A percentile compares a stretch with the other conserved stretches of the same genome.
phyloP scores from a whole-genome alignment of 2,113 vertebrate genomes.

The Phoenicopterus ruber region DNA sequence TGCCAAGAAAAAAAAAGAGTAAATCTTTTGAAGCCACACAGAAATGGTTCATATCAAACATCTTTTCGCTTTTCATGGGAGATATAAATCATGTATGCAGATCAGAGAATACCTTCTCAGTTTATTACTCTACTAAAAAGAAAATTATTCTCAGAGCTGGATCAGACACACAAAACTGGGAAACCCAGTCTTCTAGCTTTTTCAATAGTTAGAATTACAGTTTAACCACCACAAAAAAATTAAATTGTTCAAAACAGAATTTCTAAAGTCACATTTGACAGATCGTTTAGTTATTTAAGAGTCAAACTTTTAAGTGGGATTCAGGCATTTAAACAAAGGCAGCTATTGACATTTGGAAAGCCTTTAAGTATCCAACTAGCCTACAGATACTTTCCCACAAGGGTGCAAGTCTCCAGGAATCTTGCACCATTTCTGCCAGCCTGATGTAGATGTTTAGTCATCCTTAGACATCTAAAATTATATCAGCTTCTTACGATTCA shows the following conservation, averaged over 20 bases:
- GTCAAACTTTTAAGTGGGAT: not conserved
- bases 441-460: not conserved
- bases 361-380: not conserved
- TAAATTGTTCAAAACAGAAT: not conserved
- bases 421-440: not conserved
- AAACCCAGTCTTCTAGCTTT: not conserved
- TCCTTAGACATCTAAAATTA: not conserved
- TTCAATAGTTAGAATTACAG: not conserved
- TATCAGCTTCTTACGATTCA: not conserved
- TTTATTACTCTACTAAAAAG: not conserved
- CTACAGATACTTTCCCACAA: not conserved
- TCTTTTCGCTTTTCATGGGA: not conserved
- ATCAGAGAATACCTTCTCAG: not conserved
- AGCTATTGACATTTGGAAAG: not conserved
- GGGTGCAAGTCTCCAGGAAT: not conserved
- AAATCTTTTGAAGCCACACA: not conserved
- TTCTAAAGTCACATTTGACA: not conserved
- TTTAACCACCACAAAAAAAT: not conserved
- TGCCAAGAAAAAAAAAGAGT: not conserved
- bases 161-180: not conserved
- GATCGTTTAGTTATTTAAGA: not conserved
- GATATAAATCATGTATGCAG: not conserved
- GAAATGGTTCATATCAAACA: not conserved
- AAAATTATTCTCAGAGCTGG: not conserved
- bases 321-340: not conserved